Evolutionary conservation across 2,888 invertebrate genomes (phyloP), one percentile per base, ranked within the genome.

Genomic region (Blastobasis adustella): DNA sequence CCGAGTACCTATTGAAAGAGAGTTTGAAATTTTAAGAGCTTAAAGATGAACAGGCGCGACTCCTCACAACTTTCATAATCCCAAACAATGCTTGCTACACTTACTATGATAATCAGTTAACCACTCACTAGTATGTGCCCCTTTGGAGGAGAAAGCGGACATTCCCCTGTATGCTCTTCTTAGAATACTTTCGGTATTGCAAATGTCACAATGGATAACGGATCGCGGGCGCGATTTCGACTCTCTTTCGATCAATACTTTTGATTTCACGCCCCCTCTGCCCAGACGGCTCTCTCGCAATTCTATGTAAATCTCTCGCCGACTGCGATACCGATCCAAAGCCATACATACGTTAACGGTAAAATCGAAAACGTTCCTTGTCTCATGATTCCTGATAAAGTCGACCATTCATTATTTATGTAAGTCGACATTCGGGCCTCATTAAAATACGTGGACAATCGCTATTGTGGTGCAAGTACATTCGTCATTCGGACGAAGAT

Each of bases 171-270:
- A 73, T 69, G 61, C 68, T 71, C 73, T 85, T 87, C 87, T 84
- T 65, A 72, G 86, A 84, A 86, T 71, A 76, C 78, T 82, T 79
- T 84, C 79, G 64, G 72, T 69, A 66, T 62, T 79, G 71, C 76
- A 77, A 84, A 82, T 84, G 78, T 76, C 74, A 85, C 83, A 85
- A 84, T 86, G 79, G 71, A 68, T 81, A 81, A 80, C 79, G 81
- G 81, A 72, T 70, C 70, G 60, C 65, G 58, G 66, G 65, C 62
- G 69, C 61, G 66, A 73, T 71, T 74, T 73, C 71, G 63, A 76
- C 50, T 73, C 69, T 76, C 75, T 76, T 74, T 62, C 76, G 79
- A 78, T 82, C 69, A 69, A 36, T 50, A 73, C 69, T 76, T 76
- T 76, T 75, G 63, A 77, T 80, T 79, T 82, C 70, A 70, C 69